A percentile compares a stretch with the other conserved stretches of the same genome.
Conservation (phyloP, 1,140 invertebrate species). For the Alviniconcha marisindica region DNA sequence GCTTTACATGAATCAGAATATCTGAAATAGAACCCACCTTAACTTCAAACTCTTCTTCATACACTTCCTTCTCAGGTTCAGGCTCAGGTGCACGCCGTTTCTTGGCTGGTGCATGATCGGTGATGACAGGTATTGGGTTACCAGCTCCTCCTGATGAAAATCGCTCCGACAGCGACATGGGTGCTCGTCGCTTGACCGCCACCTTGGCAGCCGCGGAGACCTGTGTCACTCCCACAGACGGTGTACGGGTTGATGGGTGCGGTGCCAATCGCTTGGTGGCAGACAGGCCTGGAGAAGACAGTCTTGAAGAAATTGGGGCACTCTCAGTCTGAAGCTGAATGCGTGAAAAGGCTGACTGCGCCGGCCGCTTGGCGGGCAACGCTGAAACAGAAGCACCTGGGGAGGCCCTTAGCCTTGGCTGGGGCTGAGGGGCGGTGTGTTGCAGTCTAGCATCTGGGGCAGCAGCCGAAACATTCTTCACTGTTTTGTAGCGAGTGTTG, state of each 20-base stretch:
- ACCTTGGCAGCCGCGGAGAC: not conserved
- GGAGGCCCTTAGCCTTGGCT: not conserved
- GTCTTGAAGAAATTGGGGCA: not conserved
- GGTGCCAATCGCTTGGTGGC: slow-evolving; percentile 29
- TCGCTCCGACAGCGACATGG: slow-evolving; percentile 28
- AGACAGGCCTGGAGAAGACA: not conserved
- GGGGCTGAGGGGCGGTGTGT: not conserved
- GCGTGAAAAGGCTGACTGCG: slow-evolving; percentile 21
- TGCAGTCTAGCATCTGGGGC: not conserved
- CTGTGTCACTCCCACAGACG: slow-evolving; percentile 18
- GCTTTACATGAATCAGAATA: no score
- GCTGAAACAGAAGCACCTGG: not conserved
- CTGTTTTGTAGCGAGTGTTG: not conserved
- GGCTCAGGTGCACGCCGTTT: slow-evolving; percentile 15
- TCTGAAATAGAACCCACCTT: no score
- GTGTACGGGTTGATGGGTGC: not conserved
- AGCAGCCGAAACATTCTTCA: not conserved
- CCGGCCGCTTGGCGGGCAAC: not conserved
- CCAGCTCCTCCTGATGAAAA: slow-evolving; percentile 27
- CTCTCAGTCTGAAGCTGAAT: slow-evolving; percentile 1
- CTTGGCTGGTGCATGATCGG: slow-evolving; percentile 25
- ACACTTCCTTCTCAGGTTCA: not conserved
- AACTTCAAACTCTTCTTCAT: slow-evolving; percentile 2
- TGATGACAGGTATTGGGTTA: slow-evolving; percentile 36
- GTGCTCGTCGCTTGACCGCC: slow-evolving; percentile 32